A percentile compares a stretch with the other conserved stretches of the same genome.
These are phyloP conservation scores for Archaeoteleia sp. DNA, from an alignment of 2,888 invertebrate genomes.

Conservation along the genomic window DNA sequence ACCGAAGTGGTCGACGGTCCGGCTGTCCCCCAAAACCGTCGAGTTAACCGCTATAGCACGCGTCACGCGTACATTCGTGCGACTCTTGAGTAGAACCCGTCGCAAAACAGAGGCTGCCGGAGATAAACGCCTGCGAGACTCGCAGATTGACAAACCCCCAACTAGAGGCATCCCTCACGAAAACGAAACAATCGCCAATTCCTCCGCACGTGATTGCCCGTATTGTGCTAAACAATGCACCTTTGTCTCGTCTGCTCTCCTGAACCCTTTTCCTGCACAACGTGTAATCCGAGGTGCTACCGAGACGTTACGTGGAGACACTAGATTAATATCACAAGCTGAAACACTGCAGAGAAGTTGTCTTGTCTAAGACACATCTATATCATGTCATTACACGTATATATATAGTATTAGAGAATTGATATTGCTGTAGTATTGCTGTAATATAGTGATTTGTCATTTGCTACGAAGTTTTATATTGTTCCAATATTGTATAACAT, in stretches of 20 bases:
- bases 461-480: too few relatives aligned
- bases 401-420: too few relatives aligned
- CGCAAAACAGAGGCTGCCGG: conserved; percentile 30
- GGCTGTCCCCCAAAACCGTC: conserved; percentile 24
- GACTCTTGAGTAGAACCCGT: conserved; percentile 37
- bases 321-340: not conserved
- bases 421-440: too few relatives aligned
- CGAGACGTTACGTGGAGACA: conserved; percentile 11
- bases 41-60: conserved; percentile 37
- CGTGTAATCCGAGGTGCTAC: conserved; percentile 33
- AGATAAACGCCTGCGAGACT: conserved; percentile 50
- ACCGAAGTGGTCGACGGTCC: conserved; percentile 45
- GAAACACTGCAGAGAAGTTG: too few relatives aligned
- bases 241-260: conserved; percentile 39
- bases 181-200: conserved; percentile 71
- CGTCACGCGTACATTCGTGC: conserved; percentile 29
- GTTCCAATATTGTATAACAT: too few relatives aligned
- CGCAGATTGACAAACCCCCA: conserved; percentile 15
- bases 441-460: too few relatives aligned
- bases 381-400: too few relatives aligned
- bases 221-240: conserved; percentile 64
- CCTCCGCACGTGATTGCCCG: conserved; percentile 72
- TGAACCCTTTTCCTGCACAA: conserved; percentile 34
- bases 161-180: conserved; percentile 51
- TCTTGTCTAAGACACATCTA: too few relatives aligned